Evolutionary conservation across 2,797 vertebrate genomes (phyloP).

Genomic region (Artibeus lituratus): DNA sequence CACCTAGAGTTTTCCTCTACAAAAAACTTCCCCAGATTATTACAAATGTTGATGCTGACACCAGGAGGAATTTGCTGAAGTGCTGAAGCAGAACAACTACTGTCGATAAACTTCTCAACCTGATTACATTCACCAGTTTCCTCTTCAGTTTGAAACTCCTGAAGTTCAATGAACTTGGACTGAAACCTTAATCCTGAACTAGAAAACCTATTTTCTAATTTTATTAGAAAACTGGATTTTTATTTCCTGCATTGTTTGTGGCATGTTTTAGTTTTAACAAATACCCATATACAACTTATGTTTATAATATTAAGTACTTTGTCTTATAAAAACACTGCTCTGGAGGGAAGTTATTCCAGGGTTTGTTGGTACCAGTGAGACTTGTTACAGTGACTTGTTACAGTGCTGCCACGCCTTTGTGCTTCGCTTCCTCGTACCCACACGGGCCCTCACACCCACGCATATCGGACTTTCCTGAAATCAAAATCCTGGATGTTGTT

Average conservation of each 20-base stretch:
- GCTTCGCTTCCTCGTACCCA: background rate
- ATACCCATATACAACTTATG: background rate
- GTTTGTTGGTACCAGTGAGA: background rate
- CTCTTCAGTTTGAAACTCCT: background rate
- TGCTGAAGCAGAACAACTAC: background rate
- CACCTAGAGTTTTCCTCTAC: conserved; percentile 42
- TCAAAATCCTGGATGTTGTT: background rate
- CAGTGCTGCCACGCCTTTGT: background rate
- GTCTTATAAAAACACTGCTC: background rate
- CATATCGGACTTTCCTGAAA: background rate
- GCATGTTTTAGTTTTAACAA: background rate
- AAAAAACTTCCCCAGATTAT: background rate
- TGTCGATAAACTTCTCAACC: background rate
- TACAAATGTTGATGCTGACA: background rate
- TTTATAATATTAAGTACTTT: background rate
- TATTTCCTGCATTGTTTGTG: background rate
- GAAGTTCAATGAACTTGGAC: background rate
- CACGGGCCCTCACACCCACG: background rate
- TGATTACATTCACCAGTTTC: background rate
- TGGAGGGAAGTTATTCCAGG: background rate
- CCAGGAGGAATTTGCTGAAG: background rate
- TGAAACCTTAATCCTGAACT: background rate
- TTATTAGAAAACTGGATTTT: background rate
- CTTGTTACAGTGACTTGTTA: background rate
- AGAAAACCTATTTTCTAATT: background rate